Evolutionary conservation across 2,888 invertebrate genomes (phyloP).

Genomic region (Thysanoteuthis rhombus): DNA sequence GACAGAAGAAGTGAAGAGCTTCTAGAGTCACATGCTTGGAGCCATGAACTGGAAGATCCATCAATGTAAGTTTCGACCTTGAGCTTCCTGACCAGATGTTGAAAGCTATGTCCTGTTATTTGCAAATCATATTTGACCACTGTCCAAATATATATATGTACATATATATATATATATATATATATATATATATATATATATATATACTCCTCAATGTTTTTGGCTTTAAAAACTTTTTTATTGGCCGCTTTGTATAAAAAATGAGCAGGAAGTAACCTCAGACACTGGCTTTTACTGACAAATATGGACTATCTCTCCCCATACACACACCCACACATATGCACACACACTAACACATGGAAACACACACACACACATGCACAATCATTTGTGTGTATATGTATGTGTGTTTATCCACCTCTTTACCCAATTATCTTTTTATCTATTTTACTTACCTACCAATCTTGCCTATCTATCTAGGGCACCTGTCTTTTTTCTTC

Average conservation of each 20-base stretch:
- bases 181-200: not conserved
- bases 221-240: not conserved
- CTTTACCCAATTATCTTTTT: not conserved
- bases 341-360: not conserved
- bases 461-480: not conserved
- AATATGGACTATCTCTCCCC: not conserved
- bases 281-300: constrained; percentile 26
- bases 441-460: not conserved
- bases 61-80: constrained; percentile 28
- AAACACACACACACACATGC: not conserved
- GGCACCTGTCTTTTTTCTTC: not conserved
- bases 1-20: constrained; percentile 30
- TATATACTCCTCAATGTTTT: constrained; percentile 17
- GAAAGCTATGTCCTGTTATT: constrained; percentile 28
- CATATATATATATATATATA: not conserved
- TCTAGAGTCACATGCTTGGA: constrained; percentile 29
- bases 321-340: not conserved
- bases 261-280: constrained; percentile 27
- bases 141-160: constrained; percentile 13
- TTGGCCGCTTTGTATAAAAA: constrained; percentile 15
- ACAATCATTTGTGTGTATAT: not conserved
- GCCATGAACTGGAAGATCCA: constrained; percentile 29
- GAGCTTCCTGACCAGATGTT: constrained; percentile 28
- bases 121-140: constrained; percentile 27
- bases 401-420: not conserved